Evolutionary conservation across 2,113 vertebrate species (phyloP).

Genomic region (Rissa tridactyla): DNA sequence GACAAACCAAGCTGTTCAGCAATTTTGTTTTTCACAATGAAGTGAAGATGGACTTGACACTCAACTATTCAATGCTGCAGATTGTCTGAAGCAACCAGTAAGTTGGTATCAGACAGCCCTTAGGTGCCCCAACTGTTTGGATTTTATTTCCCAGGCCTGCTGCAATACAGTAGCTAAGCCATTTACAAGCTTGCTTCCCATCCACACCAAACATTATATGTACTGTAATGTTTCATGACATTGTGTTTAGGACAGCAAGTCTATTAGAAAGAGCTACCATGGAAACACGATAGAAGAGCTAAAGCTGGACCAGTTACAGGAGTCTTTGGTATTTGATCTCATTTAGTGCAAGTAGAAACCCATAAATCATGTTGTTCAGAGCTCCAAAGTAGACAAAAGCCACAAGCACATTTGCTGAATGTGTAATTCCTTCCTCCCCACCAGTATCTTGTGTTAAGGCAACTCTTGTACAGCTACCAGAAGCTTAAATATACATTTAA

Average conservation of each 20-base stretch:
- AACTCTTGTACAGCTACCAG: not conserved
- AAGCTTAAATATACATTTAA: not conserved
- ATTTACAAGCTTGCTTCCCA: not conserved
- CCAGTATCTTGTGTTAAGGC: not conserved
- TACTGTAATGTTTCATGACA: not conserved
- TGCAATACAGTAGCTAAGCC: not conserved
- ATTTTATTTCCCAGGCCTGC: not conserved
- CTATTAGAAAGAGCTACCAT: not conserved
- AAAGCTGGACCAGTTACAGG: not conserved
- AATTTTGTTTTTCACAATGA: not conserved
- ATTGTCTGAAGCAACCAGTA: not conserved
- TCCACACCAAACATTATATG: not conserved
- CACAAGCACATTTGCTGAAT: not conserved
- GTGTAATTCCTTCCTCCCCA: not conserved
- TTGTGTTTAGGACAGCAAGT: not conserved
- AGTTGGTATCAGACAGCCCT: not conserved
- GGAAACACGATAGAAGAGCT: not conserved
- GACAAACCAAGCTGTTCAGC: not conserved
- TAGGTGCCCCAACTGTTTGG: not conserved
- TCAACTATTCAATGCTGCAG: not conserved
- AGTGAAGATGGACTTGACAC: not conserved
- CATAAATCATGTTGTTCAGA: not conserved
- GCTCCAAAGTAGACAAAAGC: not conserved
- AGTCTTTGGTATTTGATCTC: not conserved
- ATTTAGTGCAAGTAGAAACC: not conserved